Evolutionary conservation across 2,888 invertebrate genomes (phyloP).

Genomic region (Opisthograptis luteolata): DNA sequence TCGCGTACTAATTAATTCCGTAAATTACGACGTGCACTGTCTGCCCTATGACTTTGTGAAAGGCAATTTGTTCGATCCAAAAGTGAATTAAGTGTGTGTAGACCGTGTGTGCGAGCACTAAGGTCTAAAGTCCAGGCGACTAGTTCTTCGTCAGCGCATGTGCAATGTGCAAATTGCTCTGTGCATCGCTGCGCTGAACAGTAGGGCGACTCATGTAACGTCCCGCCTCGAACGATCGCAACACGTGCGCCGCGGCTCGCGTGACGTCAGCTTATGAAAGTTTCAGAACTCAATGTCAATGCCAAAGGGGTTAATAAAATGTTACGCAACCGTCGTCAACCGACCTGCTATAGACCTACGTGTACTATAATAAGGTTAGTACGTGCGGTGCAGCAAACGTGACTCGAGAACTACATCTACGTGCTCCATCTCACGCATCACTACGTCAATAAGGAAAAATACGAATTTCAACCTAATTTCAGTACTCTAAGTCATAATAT

Average conservation of each 20-base stretch:
- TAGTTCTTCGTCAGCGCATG: background rate
- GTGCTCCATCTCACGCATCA: slow-evolving; percentile 32
- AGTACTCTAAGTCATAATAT: background rate
- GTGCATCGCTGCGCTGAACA: slow-evolving; percentile 5
- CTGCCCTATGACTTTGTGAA: slow-evolving; percentile 29
- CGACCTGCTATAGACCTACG: background rate
- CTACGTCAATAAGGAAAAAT: background rate
- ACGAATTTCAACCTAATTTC: slow-evolving; percentile 19
- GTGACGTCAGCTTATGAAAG: slow-evolving; percentile 20
- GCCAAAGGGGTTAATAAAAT: slow-evolving; percentile 11
- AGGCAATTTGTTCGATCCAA: slow-evolving; percentile 11
- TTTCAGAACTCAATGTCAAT: slow-evolving; percentile 21
- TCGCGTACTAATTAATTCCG: slow-evolving; percentile 19
- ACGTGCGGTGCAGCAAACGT: slow-evolving; percentile 24
- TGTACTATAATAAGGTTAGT: background rate
- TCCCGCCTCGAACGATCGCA: slow-evolving; percentile 4
- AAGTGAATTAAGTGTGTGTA: background rate
- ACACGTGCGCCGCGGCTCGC: slow-evolving; percentile 8
- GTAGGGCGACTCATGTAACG: slow-evolving; percentile 7
- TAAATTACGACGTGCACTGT: slow-evolving; percentile 22
- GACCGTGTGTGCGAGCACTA: slow-evolving; percentile 4
- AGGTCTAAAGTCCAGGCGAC: slow-evolving; percentile 10
- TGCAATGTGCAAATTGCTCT: slow-evolving; percentile 7
- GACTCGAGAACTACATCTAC: slow-evolving; percentile 29
- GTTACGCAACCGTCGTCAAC: slow-evolving; percentile 8